Conservation (phyloP, 2,888 invertebrate species). For the Amorpha juglandis region DNA sequence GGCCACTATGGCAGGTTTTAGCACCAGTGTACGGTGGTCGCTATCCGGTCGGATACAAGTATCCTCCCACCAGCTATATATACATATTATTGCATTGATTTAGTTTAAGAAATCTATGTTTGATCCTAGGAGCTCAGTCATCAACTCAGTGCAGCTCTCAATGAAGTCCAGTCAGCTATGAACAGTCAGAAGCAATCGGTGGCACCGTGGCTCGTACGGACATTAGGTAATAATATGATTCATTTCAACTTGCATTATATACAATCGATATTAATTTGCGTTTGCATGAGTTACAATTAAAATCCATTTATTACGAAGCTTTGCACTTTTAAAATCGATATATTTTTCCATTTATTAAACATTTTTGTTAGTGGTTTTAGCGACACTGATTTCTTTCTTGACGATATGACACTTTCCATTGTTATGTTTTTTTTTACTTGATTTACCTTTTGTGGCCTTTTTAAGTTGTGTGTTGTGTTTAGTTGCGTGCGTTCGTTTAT, state of each 20-base stretch:
- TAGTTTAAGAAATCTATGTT: background rate
- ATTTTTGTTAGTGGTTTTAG: background rate
- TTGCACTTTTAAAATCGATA: constrained; percentile 1
- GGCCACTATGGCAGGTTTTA: too few species aligned
- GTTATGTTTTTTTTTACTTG: constrained; percentile 7
- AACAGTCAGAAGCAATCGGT: constrained; percentile 84
- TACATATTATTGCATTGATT: background rate
- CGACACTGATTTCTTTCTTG: background rate
- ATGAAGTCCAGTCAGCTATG: constrained; percentile 84
- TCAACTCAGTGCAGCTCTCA: constrained; percentile 91
- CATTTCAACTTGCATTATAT: background rate
- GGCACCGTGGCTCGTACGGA: constrained; percentile 98
- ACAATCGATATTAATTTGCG: background rate
- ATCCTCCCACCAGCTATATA: too few species aligned
- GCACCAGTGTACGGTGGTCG: too few species aligned
- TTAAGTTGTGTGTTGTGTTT: constrained; percentile 3
- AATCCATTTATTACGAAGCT: background rate
- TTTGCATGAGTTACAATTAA: constrained; percentile 5
- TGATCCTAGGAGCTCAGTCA: constrained; percentile 92
- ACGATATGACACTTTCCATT: background rate
- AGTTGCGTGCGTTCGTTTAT: constrained; percentile 22
- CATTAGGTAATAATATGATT: constrained; percentile 84
- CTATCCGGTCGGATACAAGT: too few species aligned
- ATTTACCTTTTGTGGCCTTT: background rate
- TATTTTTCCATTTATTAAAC: background rate